Conservation (phyloP, 1,140 invertebrate genomes). For the Monochamus saltuarius region DNA sequence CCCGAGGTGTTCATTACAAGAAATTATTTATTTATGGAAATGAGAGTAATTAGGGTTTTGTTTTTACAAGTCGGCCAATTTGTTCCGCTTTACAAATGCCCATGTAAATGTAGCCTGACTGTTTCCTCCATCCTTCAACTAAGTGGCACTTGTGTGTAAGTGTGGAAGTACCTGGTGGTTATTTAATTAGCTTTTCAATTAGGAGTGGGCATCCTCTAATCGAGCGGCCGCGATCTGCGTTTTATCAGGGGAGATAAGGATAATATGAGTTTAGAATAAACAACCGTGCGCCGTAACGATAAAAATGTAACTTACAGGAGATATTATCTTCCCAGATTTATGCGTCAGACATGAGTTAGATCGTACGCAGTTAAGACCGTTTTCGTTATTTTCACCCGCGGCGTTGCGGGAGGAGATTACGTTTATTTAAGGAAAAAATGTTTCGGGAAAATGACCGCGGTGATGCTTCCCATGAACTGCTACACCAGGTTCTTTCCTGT, state of each 20-base stretch:
- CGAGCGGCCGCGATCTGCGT: constrained; percentile 1
- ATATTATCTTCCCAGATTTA: no score
- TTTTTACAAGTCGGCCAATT: constrained; percentile 27
- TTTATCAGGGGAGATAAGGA: constrained; percentile 3
- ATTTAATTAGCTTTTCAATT: constrained; percentile 24
- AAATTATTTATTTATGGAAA: constrained; percentile 35
- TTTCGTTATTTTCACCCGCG: no score
- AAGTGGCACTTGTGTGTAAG: constrained; percentile 21
- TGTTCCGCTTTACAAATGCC: constrained; percentile 28
- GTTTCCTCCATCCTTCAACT: constrained; percentile 22
- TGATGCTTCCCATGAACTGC: no score
- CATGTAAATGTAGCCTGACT: constrained; percentile 18
- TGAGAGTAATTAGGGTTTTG: constrained; percentile 26
- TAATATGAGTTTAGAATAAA: neutral
- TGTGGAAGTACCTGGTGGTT: constrained; percentile 14
- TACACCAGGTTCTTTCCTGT: no score
- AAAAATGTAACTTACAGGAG: no score
- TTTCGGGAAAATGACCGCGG: no score
- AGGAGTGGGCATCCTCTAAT: constrained; percentile 12
- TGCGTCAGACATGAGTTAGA: no score
- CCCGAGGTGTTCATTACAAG: constrained; percentile 31
- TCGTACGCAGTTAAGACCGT: no score
- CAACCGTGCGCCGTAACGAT: no score
- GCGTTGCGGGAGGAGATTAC: no score
- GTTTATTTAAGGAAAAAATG: no score